Conservation (phyloP, 2,888 invertebrate species). For the Drosophila paramelanica region DNA sequence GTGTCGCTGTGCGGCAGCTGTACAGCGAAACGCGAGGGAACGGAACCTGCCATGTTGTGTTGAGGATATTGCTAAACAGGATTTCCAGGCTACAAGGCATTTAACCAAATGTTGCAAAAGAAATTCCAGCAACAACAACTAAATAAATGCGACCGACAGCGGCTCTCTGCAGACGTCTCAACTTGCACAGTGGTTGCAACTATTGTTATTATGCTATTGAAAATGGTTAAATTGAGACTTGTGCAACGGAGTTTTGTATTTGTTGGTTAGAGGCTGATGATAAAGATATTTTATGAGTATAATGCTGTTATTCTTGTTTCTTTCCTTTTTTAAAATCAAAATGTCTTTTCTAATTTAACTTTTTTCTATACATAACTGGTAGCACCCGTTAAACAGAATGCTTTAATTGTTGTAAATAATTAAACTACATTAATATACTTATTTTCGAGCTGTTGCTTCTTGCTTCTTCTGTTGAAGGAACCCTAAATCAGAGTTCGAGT, state of each 20-base stretch:
- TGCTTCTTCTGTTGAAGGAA: neutral
- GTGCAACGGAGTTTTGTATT: too few relatives aligned
- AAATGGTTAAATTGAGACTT: neutral
- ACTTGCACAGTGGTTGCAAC: slow-evolving; percentile 44
- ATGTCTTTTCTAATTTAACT: too few relatives aligned
- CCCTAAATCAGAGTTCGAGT: neutral
- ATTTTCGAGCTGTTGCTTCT: too few relatives aligned
- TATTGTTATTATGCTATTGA: neutral
- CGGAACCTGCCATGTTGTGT: slow-evolving; percentile 52
- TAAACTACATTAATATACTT: too few relatives aligned
- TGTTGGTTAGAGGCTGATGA: too few relatives aligned
- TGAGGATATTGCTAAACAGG: slow-evolving; percentile 74
- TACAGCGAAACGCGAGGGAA: slow-evolving; percentile 1
- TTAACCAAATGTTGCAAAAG: slow-evolving; percentile 65
- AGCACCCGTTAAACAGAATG: too few relatives aligned
- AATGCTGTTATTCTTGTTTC: too few relatives aligned
- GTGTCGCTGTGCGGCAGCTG: slow-evolving; percentile 34
- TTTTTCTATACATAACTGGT: too few relatives aligned
- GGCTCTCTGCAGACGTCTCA: slow-evolving; percentile 21
- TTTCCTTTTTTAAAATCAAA: too few relatives aligned
- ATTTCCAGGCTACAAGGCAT: slow-evolving; percentile 74
- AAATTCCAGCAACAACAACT: slow-evolving; percentile 43
- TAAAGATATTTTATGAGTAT: too few relatives aligned
- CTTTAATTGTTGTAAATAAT: too few relatives aligned
- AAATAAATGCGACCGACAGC: slow-evolving; percentile 46